Evolutionary conservation across 2,888 invertebrate genomes (phyloP).

Genomic region (Athripsodes cinereus): DNA sequence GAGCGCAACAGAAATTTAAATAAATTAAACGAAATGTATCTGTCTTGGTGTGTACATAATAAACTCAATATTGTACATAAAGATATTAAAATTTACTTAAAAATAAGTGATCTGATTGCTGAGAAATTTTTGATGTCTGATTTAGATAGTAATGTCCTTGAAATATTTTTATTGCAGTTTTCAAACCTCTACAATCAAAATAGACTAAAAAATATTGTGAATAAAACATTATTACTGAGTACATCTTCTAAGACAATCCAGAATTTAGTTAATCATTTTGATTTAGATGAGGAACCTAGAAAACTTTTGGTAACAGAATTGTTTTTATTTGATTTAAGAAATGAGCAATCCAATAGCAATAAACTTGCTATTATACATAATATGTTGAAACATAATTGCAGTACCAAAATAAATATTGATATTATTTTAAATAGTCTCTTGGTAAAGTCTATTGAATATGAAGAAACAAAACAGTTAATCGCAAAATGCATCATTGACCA

Average conservation of each 20-base stretch:
- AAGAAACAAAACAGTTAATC: slow-evolving; percentile 9
- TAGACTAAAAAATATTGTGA: slow-evolving; percentile 38
- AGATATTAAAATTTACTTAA: slow-evolving; percentile 34
- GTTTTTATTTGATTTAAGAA: slow-evolving; percentile 31
- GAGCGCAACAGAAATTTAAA: slow-evolving; percentile 40
- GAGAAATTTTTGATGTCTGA: slow-evolving; percentile 37
- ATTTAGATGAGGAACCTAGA: slow-evolving; percentile 20
- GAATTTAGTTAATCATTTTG: slow-evolving; percentile 30
- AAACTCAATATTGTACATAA: neutral
- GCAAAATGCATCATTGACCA: slow-evolving; percentile 15
- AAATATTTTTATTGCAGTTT: slow-evolving; percentile 42
- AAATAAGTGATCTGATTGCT: slow-evolving; percentile 44
- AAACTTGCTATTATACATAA: slow-evolving; percentile 1
- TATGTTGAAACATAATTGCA: slow-evolving; percentile 13
- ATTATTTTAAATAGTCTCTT: slow-evolving; percentile 4
- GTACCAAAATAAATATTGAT: slow-evolving; percentile 11
- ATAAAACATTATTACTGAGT: slow-evolving; percentile 31
- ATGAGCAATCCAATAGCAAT: slow-evolving; percentile 18
- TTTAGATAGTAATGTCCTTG: slow-evolving; percentile 34
- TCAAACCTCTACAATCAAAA: slow-evolving; percentile 36
- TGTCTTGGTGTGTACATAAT: neutral
- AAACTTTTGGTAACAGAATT: slow-evolving; percentile 31
- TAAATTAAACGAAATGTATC: slow-evolving; percentile 35
- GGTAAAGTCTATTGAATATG: neutral
- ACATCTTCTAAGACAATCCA: slow-evolving; percentile 32